Evolutionary conservation across 2,113 vertebrate genomes (phyloP), one percentile per base, ranked within the genome.

Genomic region (Varanus komodoensis): DNA sequence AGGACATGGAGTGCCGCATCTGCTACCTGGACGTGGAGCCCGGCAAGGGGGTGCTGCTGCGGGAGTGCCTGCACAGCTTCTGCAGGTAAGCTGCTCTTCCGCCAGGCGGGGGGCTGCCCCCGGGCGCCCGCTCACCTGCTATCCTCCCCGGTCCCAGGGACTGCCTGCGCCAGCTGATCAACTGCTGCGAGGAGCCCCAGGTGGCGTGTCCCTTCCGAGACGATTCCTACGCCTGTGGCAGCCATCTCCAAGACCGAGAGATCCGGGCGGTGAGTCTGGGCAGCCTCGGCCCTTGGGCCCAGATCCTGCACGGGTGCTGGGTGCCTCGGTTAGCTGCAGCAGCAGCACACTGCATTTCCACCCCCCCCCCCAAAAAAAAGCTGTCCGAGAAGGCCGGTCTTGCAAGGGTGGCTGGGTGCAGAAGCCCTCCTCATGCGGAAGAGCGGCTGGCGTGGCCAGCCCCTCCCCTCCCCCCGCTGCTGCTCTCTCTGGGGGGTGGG

Each of bases 1-100:
- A 98, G 87, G 84, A 92, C 1, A 96, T 98, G 83, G 98, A 98
- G 79, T 98, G 98, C 67, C 96, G 92, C 87, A 98, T 98, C 93
- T 98, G 98, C 93, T 98, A 97, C 80, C 82, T 96, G 86, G 96
- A 96, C 25, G 96, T 98, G 9, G 92, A 96, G 32, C 96, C 97
- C 0, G 97, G 97, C 23, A 95, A 97, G 12, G 98, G 98, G 0
- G 97, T 98, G 57, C 96, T 98, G 81, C 97, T 98, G 44, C 95
- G 98, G 14, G 98, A 98, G 85, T 98, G 98, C 82, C 97, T 98
- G 21, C 98, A 98, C 96, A 98, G 97, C 93, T 98, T 98, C 95
- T 98, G 98, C 97, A 97, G 94, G 96, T 97, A 79, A 87, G 86
- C 11, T 2, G 7, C 29, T 2, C 19, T 1, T 29, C 3, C 14